phyloP scores from a whole-genome alignment of 1,140 invertebrate genomes.

The Oedothorax gibbosus region DNA sequence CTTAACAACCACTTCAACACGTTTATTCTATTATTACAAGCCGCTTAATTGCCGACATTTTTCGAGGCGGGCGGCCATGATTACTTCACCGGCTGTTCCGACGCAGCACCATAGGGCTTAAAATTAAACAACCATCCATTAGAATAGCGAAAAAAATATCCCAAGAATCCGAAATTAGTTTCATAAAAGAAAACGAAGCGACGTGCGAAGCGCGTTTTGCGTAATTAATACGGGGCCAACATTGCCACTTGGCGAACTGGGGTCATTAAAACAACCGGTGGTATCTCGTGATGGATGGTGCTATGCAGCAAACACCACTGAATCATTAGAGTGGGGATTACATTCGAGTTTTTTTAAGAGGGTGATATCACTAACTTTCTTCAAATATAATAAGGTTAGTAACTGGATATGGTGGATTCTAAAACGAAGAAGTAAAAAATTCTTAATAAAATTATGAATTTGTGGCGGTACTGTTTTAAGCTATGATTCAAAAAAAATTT shows the following conservation, averaged over 20 bases:
- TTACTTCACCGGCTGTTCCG: neutral
- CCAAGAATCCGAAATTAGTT: neutral
- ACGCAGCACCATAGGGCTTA: neutral
- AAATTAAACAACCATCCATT: constrained; percentile 27
- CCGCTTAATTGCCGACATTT: constrained; percentile 9
- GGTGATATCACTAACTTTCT: too few relatives aligned
- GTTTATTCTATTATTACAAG: neutral
- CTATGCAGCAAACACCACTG: too few relatives aligned
- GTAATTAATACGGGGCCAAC: constrained; percentile 9
- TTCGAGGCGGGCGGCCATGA: neutral
- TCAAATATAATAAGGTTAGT: too few relatives aligned
- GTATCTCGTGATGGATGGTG: constrained; percentile 3
- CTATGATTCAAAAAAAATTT: too few relatives aligned
- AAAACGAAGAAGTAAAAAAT: too few relatives aligned
- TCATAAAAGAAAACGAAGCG: neutral
- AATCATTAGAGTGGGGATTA: too few relatives aligned
- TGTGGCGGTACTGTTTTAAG: too few relatives aligned
- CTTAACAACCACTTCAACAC: neutral
- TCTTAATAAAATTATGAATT: too few relatives aligned
- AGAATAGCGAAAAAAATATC: neutral
- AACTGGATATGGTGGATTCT: too few relatives aligned
- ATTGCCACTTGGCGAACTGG: neutral
- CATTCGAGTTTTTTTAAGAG: too few relatives aligned
- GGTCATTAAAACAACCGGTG: constrained; percentile 17
- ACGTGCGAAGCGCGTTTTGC: constrained; percentile 8